Base-by-base conservation (phyloP, 2,888 invertebrate genomes). In the Epinotia brunnichana region DNA sequence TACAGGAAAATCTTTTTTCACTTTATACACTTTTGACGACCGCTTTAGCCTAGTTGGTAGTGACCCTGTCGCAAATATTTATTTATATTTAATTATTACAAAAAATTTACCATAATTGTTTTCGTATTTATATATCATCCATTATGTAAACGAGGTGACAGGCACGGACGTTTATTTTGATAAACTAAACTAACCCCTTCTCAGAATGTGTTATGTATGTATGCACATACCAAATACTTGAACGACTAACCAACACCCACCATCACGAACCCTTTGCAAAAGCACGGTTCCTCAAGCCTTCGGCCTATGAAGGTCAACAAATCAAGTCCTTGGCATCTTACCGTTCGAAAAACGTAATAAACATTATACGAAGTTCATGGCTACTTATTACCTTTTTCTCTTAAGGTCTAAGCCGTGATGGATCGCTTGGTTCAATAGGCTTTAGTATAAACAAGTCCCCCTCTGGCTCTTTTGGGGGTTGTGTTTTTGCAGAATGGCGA, bases 381-480 rank as follows among this genome's bases (percentile, higher is more conserved):
- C 15, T 9, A 57, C 57, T 35, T 57, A 53, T 19, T 10, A 53
- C 53, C 53, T 19, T 19, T 29, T 57, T 57, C 29, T 57, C 9
- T 15, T 21, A 39, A 54, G 35, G 19, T 2, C 7, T 24, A 48
- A 48, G 19, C 64, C 53, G 66, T 54, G 60, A 71, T 71, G 61
- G 67, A 72, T 72, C 53, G 67, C 67, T 21, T 4, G 35, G 54
- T 61, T 63, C 63, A 48, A 19, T 24, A 24, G 56, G 64, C 57
- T 51, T 51, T 66, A 60, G 60, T 66, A 68, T 72, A 72, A 72
- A 72, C 67, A 72, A 68, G 67, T 68, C 69, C 70, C 74, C 66
- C 69, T 74, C 64, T 51, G 70, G 68, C 72, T 59, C 59, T 67
- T 21, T 44, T 9, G 29, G 62, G 62, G 62, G 62, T 21, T 62